These are phyloP conservation scores for Caenorhabditis sp. DNA, from an alignment of 2,888 invertebrate genomes.

Conservation along the genomic window DNA sequence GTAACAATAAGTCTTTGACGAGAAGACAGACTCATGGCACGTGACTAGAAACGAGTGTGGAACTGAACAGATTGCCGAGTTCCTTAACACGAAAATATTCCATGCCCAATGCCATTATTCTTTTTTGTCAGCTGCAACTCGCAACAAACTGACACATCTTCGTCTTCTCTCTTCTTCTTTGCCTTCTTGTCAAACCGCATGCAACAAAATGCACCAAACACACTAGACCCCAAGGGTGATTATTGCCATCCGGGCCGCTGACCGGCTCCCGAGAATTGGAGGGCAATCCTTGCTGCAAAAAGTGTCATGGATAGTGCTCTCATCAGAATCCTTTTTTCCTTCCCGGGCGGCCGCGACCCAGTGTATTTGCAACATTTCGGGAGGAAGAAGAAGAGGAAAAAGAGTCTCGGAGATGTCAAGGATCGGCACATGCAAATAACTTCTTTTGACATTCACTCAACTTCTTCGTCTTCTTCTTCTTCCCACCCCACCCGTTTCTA, in stretches of 20 bases:
- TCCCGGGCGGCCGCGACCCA: slow-evolving; percentile 30
- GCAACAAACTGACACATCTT: slow-evolving; percentile 58
- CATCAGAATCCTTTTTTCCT: slow-evolving; percentile 36
- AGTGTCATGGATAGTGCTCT: slow-evolving; percentile 40
- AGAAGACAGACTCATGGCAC: slow-evolving; percentile 23
- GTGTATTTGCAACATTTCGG: slow-evolving; percentile 32
- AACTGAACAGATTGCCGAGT: slow-evolving; percentile 30
- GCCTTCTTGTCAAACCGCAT: slow-evolving; percentile 58
- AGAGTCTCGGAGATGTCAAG: slow-evolving; percentile 27
- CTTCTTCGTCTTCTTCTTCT: no score
- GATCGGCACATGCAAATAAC: slow-evolving; percentile 61
- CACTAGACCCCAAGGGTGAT: slow-evolving; percentile 61
- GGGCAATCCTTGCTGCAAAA: slow-evolving; percentile 29
- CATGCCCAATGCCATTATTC: slow-evolving; percentile 48
- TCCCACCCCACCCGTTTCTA: slow-evolving; percentile 6
- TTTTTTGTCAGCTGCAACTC: slow-evolving; percentile 59
- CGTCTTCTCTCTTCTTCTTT: slow-evolving; percentile 16
- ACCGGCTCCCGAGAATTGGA: neutral
- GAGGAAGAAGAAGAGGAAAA: slow-evolving; percentile 20
- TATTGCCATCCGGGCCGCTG: slow-evolving; percentile 50
- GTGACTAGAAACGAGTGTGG: slow-evolving; percentile 19
- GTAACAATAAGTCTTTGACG: slow-evolving; percentile 14
- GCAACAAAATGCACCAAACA: slow-evolving; percentile 33
- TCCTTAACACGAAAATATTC: slow-evolving; percentile 56
- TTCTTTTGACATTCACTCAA: slow-evolving; percentile 56